Base-by-base conservation (phyloP, 2,797 vertebrate genomes). In the Antrozous pallidus region DNA sequence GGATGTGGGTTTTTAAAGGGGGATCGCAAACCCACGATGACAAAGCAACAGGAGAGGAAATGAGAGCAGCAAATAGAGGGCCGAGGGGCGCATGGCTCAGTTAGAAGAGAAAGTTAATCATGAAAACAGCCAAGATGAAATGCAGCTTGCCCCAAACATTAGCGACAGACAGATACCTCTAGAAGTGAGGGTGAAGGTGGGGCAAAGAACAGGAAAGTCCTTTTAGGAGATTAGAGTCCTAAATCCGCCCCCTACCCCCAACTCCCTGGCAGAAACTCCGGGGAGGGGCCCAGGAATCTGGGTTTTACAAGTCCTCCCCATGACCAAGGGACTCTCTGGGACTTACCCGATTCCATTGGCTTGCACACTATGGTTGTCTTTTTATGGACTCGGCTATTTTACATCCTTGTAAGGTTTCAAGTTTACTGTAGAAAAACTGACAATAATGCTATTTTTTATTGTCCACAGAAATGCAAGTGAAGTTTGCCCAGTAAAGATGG, bases 381-480 rank as follows among this genome's bases (percentile, higher is more conserved):
- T 93, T 77, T 71, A 17, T 1, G 9, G n/a, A 40, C 18, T 42
- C 20, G 26, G 9, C 40, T 88, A 54, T 24, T 89, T 67, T 61
- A 75, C 42, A 49, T 69, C 16, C 69, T 42, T 67, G 3, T 49
- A 69, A 84, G n/a, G 67, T 77, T 0, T 71, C 28, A 77, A 14
- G 13, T 92, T 90, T n/a, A 63, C 8, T 56, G n/a, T 13, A 95
- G 56, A 74, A 88, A 90, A 95, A 77, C 20, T 40, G 11, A 73
- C 31, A 70, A 24, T n/a, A 70, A 31, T 42, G 33, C 12, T 80
- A 71, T 69, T 79, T 63, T 88, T 74, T 83, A 58, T 79, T 86
- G 31, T 45, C 36, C 63, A 45, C 24, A 85, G 47, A 92, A 31
- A 56, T 16, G 9, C 13, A 91, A 90, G 86, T 45, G 12, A 67